phyloP scores from a whole-genome alignment of 2,113 vertebrate genomes.

The Rhombomys opimus region DNA sequence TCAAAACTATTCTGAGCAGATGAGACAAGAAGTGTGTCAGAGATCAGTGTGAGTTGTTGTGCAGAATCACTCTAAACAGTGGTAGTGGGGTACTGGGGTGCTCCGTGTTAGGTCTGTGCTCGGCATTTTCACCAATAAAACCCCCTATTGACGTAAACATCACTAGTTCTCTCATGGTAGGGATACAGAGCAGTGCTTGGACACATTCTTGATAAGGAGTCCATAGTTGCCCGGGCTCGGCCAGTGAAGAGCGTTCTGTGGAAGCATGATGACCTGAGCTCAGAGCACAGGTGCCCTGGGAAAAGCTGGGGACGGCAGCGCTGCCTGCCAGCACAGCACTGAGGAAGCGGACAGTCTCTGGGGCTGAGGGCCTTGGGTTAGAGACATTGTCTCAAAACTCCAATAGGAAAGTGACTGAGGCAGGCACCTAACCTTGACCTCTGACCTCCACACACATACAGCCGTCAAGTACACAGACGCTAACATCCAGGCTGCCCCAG shows the following conservation, averaged over 20 bases:
- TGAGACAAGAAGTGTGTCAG: neutral
- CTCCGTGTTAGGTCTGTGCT: neutral
- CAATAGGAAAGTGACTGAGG: neutral
- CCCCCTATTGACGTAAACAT: neutral
- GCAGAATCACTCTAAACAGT: neutral
- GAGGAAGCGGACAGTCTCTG: neutral
- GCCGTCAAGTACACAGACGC: neutral
- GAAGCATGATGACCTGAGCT: neutral
- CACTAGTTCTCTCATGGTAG: neutral
- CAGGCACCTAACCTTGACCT: neutral
- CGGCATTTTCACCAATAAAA: neutral
- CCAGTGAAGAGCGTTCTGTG: neutral
- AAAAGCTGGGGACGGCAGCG: neutral
- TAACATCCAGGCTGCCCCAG: neutral
- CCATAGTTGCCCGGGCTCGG: neutral
- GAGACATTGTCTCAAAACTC: neutral
- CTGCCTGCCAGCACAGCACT: too few relatives aligned
- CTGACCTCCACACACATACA: neutral
- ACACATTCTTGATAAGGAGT: neutral
- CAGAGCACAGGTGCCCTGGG: neutral
- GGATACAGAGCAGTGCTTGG: neutral
- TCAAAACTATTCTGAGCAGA: neutral
- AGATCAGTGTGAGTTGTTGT: neutral
- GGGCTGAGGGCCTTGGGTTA: too few relatives aligned
- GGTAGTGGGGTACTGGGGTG: neutral